Base-by-base conservation (phyloP, 2,797 vertebrate species). In the Fistularia commersonii region DNA sequence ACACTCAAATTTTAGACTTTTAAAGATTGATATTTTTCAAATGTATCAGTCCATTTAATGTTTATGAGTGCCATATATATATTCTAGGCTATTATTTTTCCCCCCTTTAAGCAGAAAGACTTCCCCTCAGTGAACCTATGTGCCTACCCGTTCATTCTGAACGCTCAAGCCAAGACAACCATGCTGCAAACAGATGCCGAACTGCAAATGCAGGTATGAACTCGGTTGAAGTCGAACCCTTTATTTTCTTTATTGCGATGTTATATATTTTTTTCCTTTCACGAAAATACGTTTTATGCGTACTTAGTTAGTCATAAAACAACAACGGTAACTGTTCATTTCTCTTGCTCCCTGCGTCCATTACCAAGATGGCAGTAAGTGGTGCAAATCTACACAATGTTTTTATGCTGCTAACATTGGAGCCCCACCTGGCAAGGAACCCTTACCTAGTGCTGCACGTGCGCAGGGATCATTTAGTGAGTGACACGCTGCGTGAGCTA, bases 111-210 rank as follows among this genome's bases (percentile, higher is more conserved):
- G 44, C 84, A 99, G 97, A 93, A 88, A 61, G 80, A 85, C 70
- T 81, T 77, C 49, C 74, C 77, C 60, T 76, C 93, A 55, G 92
- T 98, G 71, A 98, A 92, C 11, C 91, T 99, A 63, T 98, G 97
- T 89, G 94, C 96, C 85, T 99, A 97, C 54, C 95, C 97, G 48
- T 98, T 99, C 88, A 92, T 99, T 79, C 93, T 99, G 3, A 95
- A 98, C 72, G 97, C 95, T 65, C 93, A 93, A 91, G 96, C 97
- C 74, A 99, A 99, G 89, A 98, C 97, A 56, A 99, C 96, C 69
- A 98, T 99, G 94, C 85, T 99, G 67, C 97, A 99, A 87, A 98
- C 96, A 0, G 96, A 99, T 15, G 97, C 95, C 37, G 94, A 98
- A 56, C 89, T 99, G 59, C 97, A 99, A 83, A 99, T 98, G 97